Evolutionary conservation across 2,888 invertebrate species (phyloP), one percentile per base, ranked within the genome.

Genomic region (Barypeithes pellucidus): DNA sequence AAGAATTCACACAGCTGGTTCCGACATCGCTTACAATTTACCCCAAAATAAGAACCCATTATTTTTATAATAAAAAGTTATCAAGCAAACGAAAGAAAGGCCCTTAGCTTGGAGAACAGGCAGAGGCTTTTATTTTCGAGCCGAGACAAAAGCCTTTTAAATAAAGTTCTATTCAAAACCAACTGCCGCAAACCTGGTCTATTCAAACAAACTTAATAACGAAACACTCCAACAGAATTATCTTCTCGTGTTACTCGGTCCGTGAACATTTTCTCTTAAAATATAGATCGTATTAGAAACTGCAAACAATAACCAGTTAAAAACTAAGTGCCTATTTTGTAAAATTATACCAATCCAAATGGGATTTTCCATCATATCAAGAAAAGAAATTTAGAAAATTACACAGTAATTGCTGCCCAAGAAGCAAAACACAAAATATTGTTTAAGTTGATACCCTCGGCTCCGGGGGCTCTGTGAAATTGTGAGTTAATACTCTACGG

Each of bases 171-270:
- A 67, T 68, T 75, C 67, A 68, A 71, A 70, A 75, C 67, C 67
- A 75, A 67, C 67, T 70, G 70, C 70, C 41, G 52, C 62, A 57
- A 75, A 75, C 63, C 75, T 63, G 62, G 54, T 67, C 71, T 75
- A 75, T 75, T 75, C 75, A 75, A 67, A 75, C 71, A 75, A 75
- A 75, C 75, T 75, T 75, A 63, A 71, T 75, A 75, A 71, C 71
- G 71, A 75, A 71, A 75, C 67, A 71, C 75, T 71, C 54, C 57
- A 54, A 22, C 67, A 67, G 67, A 75, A 75, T 71, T 75, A 75
- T 75, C 71, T 75, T 71, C 71, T 75, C 67, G 71, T 75, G 71
- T 75, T 75, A 54, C 71, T 29, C 66, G 71, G 54, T 61, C 63
- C 75, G 71, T 67, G 65, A 75, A 71, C 41, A 71, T 57, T 75